Conservation (phyloP, 2,888 invertebrate genomes). For the Exephanes ischioxanthus region DNA sequence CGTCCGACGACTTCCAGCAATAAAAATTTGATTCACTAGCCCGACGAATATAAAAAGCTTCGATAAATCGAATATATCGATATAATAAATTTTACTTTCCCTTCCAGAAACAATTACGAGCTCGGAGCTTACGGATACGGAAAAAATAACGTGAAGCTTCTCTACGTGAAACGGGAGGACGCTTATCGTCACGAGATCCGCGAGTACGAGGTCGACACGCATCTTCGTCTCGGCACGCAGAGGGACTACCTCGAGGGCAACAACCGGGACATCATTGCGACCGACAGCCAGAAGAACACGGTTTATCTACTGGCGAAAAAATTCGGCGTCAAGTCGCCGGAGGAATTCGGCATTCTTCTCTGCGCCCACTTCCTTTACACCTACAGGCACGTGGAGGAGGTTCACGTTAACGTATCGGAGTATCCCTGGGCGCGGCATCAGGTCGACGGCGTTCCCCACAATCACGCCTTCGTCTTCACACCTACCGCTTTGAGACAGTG, state of each 20-base stretch:
- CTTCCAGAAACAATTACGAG: slow-evolving; percentile 85
- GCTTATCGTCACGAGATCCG: slow-evolving; percentile 88
- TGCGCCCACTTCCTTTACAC: slow-evolving; percentile 91
- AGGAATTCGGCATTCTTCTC: slow-evolving; percentile 91
- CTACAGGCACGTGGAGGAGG: slow-evolving; percentile 91
- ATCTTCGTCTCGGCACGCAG: slow-evolving; percentile 89
- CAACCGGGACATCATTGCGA: slow-evolving; percentile 92
- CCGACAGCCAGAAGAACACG: slow-evolving; percentile 94
- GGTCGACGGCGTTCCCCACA: slow-evolving; percentile 87
- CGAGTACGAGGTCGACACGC: slow-evolving; percentile 91
- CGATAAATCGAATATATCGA: not conserved
- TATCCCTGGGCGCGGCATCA: slow-evolving; percentile 91
- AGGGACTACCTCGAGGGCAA: slow-evolving; percentile 91
- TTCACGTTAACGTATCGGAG: slow-evolving; percentile 89
- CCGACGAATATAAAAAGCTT: no score
- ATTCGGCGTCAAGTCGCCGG: slow-evolving; percentile 91
- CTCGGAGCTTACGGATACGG: slow-evolving; percentile 90
- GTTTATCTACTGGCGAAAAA: slow-evolving; percentile 92
- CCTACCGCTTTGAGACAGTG: slow-evolving; percentile 90
- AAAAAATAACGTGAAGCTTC: slow-evolving; percentile 90
- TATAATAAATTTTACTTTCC: not conserved
- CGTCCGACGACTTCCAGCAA: no score
- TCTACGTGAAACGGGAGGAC: slow-evolving; percentile 90
- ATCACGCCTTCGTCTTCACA: slow-evolving; percentile 91
- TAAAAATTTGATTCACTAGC: no score